phyloP scores from a whole-genome alignment of 1,140 invertebrate species.

The Helicoverpa zea region DNA sequence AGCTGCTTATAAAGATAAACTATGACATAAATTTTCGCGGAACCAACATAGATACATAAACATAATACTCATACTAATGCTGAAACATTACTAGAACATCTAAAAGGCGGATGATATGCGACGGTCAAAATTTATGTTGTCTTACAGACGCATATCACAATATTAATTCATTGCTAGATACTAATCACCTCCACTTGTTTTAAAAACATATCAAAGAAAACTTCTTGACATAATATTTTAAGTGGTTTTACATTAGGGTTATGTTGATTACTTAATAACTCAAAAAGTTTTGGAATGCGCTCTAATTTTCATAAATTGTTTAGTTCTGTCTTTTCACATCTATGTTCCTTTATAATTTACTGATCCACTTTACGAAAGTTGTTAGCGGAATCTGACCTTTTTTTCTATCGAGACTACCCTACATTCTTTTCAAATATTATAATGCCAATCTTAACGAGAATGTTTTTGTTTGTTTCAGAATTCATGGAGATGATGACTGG shows the following conservation, averaged over 20 bases:
- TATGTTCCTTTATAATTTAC: neutral
- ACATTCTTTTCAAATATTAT: neutral
- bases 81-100: conserved; percentile 32
- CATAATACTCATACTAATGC: conserved; percentile 19
- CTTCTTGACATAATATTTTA: conserved; percentile 13
- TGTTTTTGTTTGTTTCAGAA: conserved; percentile 87
- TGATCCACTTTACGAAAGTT: neutral
- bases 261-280: neutral
- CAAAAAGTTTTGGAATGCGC: neutral
- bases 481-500: conserved; percentile 96
- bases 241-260: neutral
- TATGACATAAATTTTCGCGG: conserved; percentile 36
- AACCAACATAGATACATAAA: conserved; percentile 39
- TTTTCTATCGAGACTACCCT: no score
- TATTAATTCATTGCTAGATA: conserved; percentile 40
- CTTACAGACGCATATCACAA: conserved; percentile 14
- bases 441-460: conserved; percentile 15
- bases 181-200: conserved; percentile 31
- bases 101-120: conserved; percentile 29
- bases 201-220: conserved; percentile 48
- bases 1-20: conserved; percentile 44
- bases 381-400: no score
- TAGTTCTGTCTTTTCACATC: neutral
- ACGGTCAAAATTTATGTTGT: conserved; percentile 32
- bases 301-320: neutral